Conservation (phyloP, 1,140 invertebrate species). For the Ceratitis capitata region DNA sequence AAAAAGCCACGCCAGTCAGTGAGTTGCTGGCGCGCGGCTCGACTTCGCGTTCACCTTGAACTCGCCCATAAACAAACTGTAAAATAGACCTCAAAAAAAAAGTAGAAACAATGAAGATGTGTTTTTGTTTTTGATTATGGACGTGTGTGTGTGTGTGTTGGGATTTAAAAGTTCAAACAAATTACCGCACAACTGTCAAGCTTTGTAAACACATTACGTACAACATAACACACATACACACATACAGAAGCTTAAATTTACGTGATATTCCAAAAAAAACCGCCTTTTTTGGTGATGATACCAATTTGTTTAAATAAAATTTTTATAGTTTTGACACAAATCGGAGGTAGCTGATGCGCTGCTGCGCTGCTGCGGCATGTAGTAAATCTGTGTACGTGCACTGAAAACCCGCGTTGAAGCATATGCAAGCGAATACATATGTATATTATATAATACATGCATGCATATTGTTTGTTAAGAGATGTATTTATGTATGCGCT, state of each 20-base stretch:
- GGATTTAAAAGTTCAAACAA: constrained; percentile 11
- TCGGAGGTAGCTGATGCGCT: not conserved
- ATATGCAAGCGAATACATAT: not conserved
- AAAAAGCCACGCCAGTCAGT: not conserved
- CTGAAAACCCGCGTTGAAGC: no score
- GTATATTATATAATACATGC: not conserved
- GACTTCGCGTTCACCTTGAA: constrained; percentile 28
- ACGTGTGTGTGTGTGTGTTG: not conserved
- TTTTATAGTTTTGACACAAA: not conserved
- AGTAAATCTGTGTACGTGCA: not conserved
- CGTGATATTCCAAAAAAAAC: not conserved
- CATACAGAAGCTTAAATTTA: not conserved
- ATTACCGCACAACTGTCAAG: not conserved
- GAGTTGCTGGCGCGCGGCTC: not conserved
- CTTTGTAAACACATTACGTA: not conserved
- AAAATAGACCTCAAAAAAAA: not conserved
- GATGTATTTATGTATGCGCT: no score
- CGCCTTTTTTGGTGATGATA: not conserved
- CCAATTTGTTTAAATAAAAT: not conserved
- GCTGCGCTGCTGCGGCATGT: not conserved
- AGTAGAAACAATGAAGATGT: not conserved
- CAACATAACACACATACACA: not conserved
- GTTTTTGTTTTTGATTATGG: constrained; percentile 2
- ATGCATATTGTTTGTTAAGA: not conserved
- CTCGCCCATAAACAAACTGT: constrained; percentile 21